phyloP scores from a whole-genome alignment of 2,113 vertebrate species.

The Calyptomena viridis region DNA sequence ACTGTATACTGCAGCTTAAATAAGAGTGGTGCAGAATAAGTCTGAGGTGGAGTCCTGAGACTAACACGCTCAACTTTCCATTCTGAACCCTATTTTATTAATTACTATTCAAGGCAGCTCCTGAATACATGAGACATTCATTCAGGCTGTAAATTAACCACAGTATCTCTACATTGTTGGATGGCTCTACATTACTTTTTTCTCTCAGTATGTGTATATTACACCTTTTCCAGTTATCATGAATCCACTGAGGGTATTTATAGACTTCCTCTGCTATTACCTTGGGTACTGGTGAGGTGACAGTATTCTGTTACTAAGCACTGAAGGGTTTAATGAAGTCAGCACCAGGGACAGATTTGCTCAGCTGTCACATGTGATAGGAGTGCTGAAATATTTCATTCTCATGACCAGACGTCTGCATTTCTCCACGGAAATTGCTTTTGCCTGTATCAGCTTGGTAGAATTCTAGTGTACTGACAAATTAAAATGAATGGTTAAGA shows the following conservation, averaged over 20 bases:
- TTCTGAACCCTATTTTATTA: background rate
- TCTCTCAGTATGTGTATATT: background rate
- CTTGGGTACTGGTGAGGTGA: background rate
- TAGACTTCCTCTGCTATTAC: background rate
- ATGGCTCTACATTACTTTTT: background rate
- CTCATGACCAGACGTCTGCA: background rate
- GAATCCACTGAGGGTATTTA: background rate
- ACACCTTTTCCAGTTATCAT: background rate
- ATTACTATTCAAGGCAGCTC: background rate
- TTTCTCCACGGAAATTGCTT: constrained; percentile 8
- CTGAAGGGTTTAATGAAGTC: background rate
- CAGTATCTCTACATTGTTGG: background rate
- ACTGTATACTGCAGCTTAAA: background rate
- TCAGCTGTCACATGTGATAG: background rate
- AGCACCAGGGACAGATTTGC: constrained; percentile 24
- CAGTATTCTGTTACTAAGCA: background rate
- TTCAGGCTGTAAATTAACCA: background rate
- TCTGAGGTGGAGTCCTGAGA: background rate
- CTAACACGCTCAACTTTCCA: background rate
- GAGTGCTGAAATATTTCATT: constrained; percentile 32
- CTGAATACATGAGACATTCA: background rate
- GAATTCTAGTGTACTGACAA: background rate
- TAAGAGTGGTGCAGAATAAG: background rate
- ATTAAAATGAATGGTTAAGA: background rate
- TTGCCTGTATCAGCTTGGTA: background rate